A percentile compares a stretch with the other conserved stretches of the same genome.
Evolutionary conservation across 2,888 invertebrate genomes (phyloP).

Genomic region (Pachymerium ferrugineum): DNA sequence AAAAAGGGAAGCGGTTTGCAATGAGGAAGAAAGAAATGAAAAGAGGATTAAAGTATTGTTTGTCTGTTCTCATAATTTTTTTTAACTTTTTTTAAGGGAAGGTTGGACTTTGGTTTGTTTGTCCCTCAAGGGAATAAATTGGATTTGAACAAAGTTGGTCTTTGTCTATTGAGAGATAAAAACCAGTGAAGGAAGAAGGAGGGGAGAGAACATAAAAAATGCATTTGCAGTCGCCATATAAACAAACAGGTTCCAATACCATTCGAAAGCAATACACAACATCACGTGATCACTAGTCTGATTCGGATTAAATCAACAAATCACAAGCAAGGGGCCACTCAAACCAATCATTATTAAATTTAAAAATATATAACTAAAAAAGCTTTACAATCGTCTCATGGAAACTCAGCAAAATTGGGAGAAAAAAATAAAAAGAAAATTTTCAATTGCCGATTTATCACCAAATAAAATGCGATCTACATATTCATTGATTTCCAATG

Average conservation of each 20-base stretch:
- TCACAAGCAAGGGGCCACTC: too few relatives aligned
- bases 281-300: neutral
- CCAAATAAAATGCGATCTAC: neutral
- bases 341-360: too few relatives aligned
- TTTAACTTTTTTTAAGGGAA: neutral
- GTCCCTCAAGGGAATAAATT: neutral
- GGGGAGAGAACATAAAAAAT: neutral
- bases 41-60: slow-evolving; percentile 16
- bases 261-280: neutral
- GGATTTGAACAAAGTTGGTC: neutral
- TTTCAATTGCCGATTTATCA: neutral
- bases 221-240: neutral
- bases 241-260: neutral
- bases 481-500: slow-evolving; percentile 1
- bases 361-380: too few relatives aligned
- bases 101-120: neutral
- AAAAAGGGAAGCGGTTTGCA: too few relatives aligned
- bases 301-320: too few relatives aligned
- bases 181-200: neutral
- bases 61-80: neutral
- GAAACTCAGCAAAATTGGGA: too few relatives aligned
- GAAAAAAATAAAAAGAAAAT: too few relatives aligned
- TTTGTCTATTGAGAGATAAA: neutral
- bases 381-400: too few relatives aligned
- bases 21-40: neutral